Evolutionary conservation across 53 echinoderm and acorn worm genomes (phyloP).

Genomic region (Glandiceps talaboti): DNA sequence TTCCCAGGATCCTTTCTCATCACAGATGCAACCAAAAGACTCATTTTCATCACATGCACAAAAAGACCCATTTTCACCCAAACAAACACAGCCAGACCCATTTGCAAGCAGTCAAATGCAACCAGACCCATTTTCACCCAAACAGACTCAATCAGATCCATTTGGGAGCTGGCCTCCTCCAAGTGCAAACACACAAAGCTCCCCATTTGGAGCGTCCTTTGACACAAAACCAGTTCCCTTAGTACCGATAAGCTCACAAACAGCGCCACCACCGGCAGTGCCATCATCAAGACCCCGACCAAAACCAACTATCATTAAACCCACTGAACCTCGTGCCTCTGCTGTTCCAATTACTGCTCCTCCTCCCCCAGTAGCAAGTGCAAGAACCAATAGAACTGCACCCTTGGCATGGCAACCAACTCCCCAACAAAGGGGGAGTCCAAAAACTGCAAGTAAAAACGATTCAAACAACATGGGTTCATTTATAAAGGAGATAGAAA

Average conservation of each 20-base stretch:
- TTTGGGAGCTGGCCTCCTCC: not conserved
- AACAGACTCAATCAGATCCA: not conserved
- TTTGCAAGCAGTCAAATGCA: not conserved
- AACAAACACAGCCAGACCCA: not conserved
- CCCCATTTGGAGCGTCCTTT: no score
- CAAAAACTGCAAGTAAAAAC: not conserved
- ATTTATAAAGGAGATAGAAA: not conserved
- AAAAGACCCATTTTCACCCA: not conserved
- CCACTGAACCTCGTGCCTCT: no score
- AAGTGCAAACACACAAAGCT: no score
- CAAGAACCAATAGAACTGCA: not conserved
- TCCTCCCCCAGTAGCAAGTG: not conserved
- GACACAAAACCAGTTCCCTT: not conserved
- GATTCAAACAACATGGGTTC: not conserved
- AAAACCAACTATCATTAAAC: not conserved
- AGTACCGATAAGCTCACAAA: not conserved
- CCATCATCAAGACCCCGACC: slow-evolving; percentile 35
- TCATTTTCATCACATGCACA: not conserved
- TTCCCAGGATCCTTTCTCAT: not conserved
- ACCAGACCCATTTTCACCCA: not conserved
- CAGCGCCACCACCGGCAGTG: slow-evolving; percentile 15
- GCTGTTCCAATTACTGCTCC: not conserved
- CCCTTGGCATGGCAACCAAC: not conserved
- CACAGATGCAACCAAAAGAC: not conserved
- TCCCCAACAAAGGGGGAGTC: not conserved